Evolutionary conservation across 2,797 vertebrate genomes (phyloP), one percentile per base, ranked within the genome.

Genomic region (Moxostoma hubbsi): DNA sequence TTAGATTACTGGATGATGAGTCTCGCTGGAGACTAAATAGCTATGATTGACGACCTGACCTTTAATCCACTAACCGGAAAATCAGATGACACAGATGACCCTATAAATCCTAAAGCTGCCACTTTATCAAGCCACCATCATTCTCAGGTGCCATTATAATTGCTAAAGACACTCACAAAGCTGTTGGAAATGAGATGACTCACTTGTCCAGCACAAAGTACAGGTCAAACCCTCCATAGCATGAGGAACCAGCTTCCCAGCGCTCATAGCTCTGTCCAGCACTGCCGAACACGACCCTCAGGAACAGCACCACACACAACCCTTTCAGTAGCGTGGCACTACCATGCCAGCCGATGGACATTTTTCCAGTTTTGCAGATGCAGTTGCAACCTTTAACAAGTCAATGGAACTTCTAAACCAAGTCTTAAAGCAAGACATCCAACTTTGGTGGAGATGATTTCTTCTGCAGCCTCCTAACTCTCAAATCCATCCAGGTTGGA

Each of bases 151-250:
- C 2, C 36, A 55, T 10, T 55, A 18, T 8, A 53, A 18, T 9
- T 9, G n/a, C 16, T 55, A 2, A 61, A 45, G n/a, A 46, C 7
- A 13, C 18, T 57, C 15, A 61, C 10, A n/a, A 47, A 43, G 9
- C 10, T 54, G 51, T 49, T 36, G 10, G 63, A 59, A 73, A 71
- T 69, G n/a, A 50, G 54, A 65, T 49, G 73, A 98, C 97, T 98
- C 94, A 99, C 98, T 99, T 99, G 95, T 99, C 97, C 86, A 99
- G 87, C 68, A 99, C 96, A 93, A 99, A 99, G 92, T 98, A 99
- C 36, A 99, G 91, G 90, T 99, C 98, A 86, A 99, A 99, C 82
- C 97, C 97, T 50, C 98, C 98, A 0, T 97, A 99, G 93, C 98
- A 99, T 80, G 98, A 97, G n/a, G 95, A 94, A 69, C 95, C 94